Base-by-base conservation (phyloP, 2,888 invertebrate species). In the Nemotelus pantherinus region DNA sequence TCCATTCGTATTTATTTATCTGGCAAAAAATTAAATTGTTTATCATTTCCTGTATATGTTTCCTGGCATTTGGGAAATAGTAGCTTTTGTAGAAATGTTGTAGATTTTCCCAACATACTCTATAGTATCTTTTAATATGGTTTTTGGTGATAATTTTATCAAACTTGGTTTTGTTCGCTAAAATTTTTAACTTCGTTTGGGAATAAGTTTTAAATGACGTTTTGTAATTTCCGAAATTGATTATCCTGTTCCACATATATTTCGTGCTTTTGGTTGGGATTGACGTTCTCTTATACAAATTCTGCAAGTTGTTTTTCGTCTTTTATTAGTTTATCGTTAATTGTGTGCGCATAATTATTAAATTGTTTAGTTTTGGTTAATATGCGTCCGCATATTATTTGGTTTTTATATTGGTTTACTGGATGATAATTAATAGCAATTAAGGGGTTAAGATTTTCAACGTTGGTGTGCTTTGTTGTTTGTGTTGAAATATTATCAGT, bases 301-400 rank as follows among this genome's bases (percentile, higher is more conserved):
- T 25, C 25, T 25, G 25, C 25, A 25, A 25, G 25, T 25, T 25
- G 25, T 25, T 25, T 1, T 25, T 25, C 25, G 25, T 25, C 25
- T 25, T 25, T 25, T 25, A 25, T 25, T 25, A 25, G 25, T 25
- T 25, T 25, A 25, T 25, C 25, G 25, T 25, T 25, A 25, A 25
- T 25, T 25, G 25, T 25, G 25, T 25, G 25, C 25, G 1, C 53
- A 53, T 53, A 1, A 53, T 53, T 53, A 53, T 53, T 53, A 53
- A 53, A 53, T 53, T 53, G 53, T 53, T 53, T 53, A 53, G 53
- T 53, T 53, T 53, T 53, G 53, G 53, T 53, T 53, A 53, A 53
- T 53, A 53, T 10, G 7, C 53, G 1, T 53, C 53, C 53, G 1
- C 53, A 53, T 53, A 53, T 53, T 53, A 25, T 25, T 25, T 25